These are phyloP conservation scores for Stichodactyla mertensii DNA, from an alignment of 64 coral and sea anemone species.

Conservation along the genomic window DNA sequence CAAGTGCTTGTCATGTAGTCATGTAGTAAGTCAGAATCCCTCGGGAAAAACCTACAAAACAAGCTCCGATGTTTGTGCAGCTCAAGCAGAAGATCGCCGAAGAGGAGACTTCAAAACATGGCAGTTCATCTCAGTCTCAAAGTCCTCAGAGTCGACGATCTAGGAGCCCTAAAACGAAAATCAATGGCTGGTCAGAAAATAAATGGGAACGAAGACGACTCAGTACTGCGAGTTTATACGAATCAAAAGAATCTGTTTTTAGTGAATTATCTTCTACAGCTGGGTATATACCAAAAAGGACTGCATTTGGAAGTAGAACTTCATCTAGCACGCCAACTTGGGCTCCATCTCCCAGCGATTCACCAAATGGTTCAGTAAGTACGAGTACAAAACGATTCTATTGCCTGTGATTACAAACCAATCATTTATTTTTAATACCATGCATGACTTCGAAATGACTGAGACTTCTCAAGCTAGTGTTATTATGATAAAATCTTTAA, in stretches of 20 bases:
- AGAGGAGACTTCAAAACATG: slow-evolving; percentile 68
- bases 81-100: slow-evolving; percentile 98
- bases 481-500: neutral
- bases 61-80: slow-evolving; percentile 81
- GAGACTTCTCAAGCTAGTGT: slow-evolving; percentile 22
- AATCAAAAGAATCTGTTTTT: slow-evolving; percentile 81
- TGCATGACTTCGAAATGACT: slow-evolving; percentile 58
- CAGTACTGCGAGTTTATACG: slow-evolving; percentile 92
- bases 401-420: neutral
- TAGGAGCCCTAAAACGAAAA: slow-evolving; percentile 3
- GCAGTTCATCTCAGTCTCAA: slow-evolving; percentile 51
- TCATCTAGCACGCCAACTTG: slow-evolving; percentile 31
- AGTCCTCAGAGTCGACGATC: slow-evolving; percentile 67
- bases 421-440: slow-evolving; percentile 96
- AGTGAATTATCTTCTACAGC: slow-evolving; percentile 65
- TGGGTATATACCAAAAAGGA: slow-evolving; percentile 50
- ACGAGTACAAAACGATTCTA: neutral
- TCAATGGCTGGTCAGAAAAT: slow-evolving; percentile 80
- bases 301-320: slow-evolving; percentile 68
- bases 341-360: slow-evolving; percentile 36
- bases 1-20: neutral
- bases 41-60: slow-evolving; percentile 1
- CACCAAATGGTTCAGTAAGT: slow-evolving; percentile 66
- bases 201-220: slow-evolving; percentile 91
- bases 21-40: neutral